Base-by-base conservation (phyloP, 2,888 invertebrate genomes). In the Dicyrtoma fusca region DNA sequence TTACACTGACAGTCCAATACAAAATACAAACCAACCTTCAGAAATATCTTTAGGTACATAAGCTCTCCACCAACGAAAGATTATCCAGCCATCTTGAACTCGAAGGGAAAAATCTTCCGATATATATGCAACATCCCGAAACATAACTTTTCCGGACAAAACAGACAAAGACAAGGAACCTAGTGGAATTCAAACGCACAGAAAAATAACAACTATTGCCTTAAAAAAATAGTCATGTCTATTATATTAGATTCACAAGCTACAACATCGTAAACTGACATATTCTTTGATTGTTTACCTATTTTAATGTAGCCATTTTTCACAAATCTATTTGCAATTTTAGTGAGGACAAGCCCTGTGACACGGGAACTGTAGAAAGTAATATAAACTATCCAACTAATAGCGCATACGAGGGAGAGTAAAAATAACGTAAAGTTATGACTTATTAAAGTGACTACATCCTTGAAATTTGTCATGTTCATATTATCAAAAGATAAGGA, bases 111-210 rank as follows among this genome's bases (percentile, higher is more conserved):
- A 96, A 86, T 99, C 97, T 82, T 94, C 92, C 76, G 93, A 95
- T 74, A 96, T 92, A 82, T 94, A 96, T 69, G 94, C 91, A 80
- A 98, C 90, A 86, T 98, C 96, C 72, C 96, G 88, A 84, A 98
- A 97, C 97, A 98, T 98, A 69, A 99, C 91, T 86, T 98, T 98
- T 2, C 99, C 99, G 69, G 97, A 94, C 76, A 98, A 86, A n/a
- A 95, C 93, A 84, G 96, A 95, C 69, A 97, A 86, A 5, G 95
- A 95, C 82, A 98, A 90, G 3, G 98, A 97, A 71, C 97, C 96
- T 95, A 84, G 25, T 87, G 85, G 68, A 80, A 72, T 77, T 51
- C 21, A 73, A 57, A 70, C 5, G 3, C 23, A 53, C 53, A 55
- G 13, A 21, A 5, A 55, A 21, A 6, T 55, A 21, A 23, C 55